Conservation (phyloP, 2,113 vertebrate species). For the Tachysurus vachellii region DNA sequence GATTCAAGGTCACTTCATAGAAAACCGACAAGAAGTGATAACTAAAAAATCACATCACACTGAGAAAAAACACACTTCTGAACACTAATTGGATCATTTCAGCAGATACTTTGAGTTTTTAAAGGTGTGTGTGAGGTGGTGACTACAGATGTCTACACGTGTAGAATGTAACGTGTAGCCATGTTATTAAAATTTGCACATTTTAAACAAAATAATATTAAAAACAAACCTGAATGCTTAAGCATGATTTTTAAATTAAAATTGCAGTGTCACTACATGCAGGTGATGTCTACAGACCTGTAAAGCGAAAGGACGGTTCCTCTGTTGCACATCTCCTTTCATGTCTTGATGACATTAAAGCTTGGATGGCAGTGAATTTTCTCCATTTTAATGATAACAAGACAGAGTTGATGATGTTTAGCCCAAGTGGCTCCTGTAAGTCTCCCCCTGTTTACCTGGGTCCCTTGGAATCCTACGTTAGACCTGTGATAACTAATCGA, state of each 20-base stretch:
- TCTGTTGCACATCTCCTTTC: too few relatives aligned
- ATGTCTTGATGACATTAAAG: too few relatives aligned
- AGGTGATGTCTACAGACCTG: too few relatives aligned
- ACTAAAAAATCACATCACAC: not conserved
- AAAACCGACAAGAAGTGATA: not conserved
- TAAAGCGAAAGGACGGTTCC: too few relatives aligned
- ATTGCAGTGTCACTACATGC: not conserved
- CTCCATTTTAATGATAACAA: too few relatives aligned
- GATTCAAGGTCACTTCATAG: constrained; percentile 1
- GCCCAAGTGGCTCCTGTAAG: too few relatives aligned
- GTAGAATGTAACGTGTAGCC: not conserved
- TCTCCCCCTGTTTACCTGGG: too few relatives aligned
- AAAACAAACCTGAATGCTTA: not conserved
- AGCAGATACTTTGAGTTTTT: not conserved
- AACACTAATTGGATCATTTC: not conserved
- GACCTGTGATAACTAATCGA: too few relatives aligned
- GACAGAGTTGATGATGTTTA: too few relatives aligned
- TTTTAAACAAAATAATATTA: not conserved
- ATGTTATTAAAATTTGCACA: not conserved
- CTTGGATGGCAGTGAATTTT: too few relatives aligned
- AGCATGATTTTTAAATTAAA: not conserved
- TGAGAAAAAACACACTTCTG: not conserved
- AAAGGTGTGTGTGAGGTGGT: not conserved
- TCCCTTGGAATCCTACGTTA: too few relatives aligned
- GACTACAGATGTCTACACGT: not conserved